Base-by-base conservation (phyloP, 2,113 vertebrate species). In the Oncorhynchus clarkii region DNA sequence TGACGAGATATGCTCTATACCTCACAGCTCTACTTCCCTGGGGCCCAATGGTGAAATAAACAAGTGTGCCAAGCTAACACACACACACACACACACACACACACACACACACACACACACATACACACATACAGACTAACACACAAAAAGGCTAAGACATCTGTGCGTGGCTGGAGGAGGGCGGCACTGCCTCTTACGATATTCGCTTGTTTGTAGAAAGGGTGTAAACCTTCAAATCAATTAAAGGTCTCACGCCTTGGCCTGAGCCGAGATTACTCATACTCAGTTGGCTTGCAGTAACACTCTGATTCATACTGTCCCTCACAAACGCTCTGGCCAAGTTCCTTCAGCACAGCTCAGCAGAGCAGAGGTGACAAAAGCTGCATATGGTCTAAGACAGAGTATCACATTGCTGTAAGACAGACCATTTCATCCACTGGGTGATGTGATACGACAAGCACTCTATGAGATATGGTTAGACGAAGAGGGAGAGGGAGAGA, bases 211-310 rank as follows among this genome's bases (percentile, higher is more conserved):
- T 88, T 88, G 81, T 81, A 64, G 76, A 82, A 74, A 68, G 81
- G 86, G 85, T 88, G 89, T 83, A 86, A 89, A 86, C 75, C 14
- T 82, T 89, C 85, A 88, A 87, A 89, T 88, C 87, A 90, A 89
- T 90, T 90, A 86, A 45, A 78, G 78, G 80, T 82, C 67, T 76
- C 70, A 69, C 2, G 39, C 39, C 39, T 45, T 3, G 39, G 39
- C 39, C 74, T 84, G 12, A 4, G 39, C 76, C 77, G 74, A 74
- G 66, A 68, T 45, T n/a, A 4, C 39, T 45, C 39, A 45, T 11
- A 2, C 84, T 80, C 80, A 18, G 54, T 57, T 57, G 54, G 54
- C 54, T 57, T 45, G 54, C 54, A 5, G 18, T 20, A 20, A 20
- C 18, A 20, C 18, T 57, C 54, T 57, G 54, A 57, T 20, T 57